These are phyloP conservation scores for Axis porcinus DNA, from an alignment of 2,113 vertebrate genomes.

Conservation along the genomic window DNA sequence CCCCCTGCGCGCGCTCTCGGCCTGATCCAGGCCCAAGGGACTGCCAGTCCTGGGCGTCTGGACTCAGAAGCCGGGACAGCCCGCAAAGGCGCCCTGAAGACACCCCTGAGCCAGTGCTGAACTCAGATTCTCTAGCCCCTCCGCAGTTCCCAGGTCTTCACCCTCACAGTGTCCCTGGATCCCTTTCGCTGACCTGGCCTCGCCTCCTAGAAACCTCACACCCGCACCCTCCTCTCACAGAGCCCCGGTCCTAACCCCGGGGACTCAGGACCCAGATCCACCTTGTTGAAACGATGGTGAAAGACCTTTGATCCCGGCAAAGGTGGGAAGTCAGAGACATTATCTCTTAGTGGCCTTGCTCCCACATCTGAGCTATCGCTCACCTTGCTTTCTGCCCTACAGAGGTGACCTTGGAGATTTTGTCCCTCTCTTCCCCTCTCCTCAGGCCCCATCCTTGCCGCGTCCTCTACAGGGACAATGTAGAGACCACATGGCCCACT, in stretches of 20 bases:
- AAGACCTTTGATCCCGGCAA: background rate
- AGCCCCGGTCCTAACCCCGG: background rate
- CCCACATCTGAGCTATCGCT: background rate
- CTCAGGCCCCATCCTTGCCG: background rate
- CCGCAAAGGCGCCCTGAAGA: background rate
- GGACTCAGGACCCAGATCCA: background rate
- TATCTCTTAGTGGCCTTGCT: background rate
- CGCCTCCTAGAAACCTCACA: background rate
- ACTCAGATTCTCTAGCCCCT: background rate
- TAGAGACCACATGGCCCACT: background rate
- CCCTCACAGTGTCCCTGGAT: background rate
- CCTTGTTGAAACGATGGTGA: background rate
- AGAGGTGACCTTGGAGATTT: background rate
- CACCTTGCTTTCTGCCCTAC: background rate
- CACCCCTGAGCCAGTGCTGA: background rate
- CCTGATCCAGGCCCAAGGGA: background rate
- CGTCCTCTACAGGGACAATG: background rate
- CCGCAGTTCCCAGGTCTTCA: background rate
- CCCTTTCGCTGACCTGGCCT: background rate
- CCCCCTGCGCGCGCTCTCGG: rapidly evolving
- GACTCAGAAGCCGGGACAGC: background rate
- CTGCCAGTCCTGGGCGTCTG: background rate
- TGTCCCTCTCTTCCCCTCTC: background rate
- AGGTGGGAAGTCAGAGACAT: background rate
- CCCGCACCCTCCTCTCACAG: background rate